These are phyloP conservation scores for Zhuqinia jingwanae DNA, from an alignment of 2,888 invertebrate species.

Conservation along the genomic window DNA sequence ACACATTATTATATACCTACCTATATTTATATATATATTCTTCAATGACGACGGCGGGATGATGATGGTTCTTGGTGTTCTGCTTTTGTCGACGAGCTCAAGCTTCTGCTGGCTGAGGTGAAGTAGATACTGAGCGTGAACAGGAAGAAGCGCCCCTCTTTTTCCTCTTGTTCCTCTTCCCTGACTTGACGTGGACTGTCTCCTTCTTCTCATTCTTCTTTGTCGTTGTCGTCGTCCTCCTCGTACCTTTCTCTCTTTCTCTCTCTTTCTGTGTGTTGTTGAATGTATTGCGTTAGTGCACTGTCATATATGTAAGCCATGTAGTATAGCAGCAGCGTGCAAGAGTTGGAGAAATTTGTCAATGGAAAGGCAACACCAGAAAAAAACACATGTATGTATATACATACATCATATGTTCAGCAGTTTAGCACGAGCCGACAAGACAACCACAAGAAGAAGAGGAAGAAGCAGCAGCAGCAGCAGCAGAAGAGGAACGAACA, in stretches of 20 bases:
- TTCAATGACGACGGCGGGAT: too few species aligned
- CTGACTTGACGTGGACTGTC: neutral
- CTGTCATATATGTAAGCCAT: too few species aligned
- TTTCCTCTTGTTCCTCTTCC: slow-evolving; percentile 17
- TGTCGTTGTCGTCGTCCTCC: neutral
- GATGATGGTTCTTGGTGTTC: neutral
- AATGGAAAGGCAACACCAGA: too few species aligned
- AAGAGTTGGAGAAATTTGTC: too few species aligned
- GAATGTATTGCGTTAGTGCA: too few species aligned
- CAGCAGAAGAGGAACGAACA: too few species aligned
- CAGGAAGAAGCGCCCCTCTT: slow-evolving; percentile 37
- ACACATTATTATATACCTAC: too few species aligned
- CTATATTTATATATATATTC: too few species aligned
- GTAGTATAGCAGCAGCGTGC: too few species aligned
- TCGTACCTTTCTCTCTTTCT: neutral
- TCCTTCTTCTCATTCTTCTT: neutral
- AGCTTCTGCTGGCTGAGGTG: slow-evolving; percentile 31
- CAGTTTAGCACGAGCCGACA: too few species aligned
- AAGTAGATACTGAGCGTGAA: slow-evolving; percentile 35
- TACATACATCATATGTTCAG: neutral
- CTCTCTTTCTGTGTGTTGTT: neutral
- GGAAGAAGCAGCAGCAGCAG: too few species aligned
- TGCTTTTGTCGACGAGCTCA: neutral
- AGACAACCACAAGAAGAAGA: too few species aligned
- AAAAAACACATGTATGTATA: neutral